Percentiles rank a stretch among this genome's conserved stretches.
phyloP scores from a whole-genome alignment of 2,113 vertebrate species.

The Morone chrysops region DNA sequence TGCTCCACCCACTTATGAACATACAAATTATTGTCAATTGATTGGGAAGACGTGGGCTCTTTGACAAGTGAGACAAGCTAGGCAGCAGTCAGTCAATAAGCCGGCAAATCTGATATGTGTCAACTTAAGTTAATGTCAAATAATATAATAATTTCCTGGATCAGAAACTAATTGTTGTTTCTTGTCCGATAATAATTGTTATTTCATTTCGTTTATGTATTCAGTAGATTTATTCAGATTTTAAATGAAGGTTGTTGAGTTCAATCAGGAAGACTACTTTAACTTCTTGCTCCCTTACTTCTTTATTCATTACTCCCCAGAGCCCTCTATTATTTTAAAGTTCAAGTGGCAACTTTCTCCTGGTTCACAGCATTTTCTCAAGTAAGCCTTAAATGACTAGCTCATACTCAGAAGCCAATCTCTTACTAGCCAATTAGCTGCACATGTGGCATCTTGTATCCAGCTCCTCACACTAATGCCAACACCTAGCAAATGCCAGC shows the following conservation, averaged over 20 bases:
- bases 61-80: not conserved
- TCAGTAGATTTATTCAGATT: not conserved
- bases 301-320: not conserved
- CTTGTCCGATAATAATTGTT: too few species aligned
- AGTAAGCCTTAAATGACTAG: not conserved
- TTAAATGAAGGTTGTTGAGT: not conserved
- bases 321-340: not conserved
- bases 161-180: not conserved
- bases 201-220: not conserved
- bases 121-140: not conserved
- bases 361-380: slow-evolving; percentile 3
- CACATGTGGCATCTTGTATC: not conserved
- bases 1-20: not conserved
- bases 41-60: not conserved
- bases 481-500: not conserved
- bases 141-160: not conserved
- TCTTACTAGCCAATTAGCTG: slow-evolving; percentile 10
- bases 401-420: not conserved
- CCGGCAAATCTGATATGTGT: not conserved
- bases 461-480: not conserved
- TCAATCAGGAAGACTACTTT: not conserved
- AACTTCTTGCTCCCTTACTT: not conserved
- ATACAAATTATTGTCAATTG: not conserved
- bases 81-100: not conserved
- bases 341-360: slow-evolving; percentile 9